Evolutionary conservation across 2,888 invertebrate species (phyloP).

Genomic region (Apoda limacodes): DNA sequence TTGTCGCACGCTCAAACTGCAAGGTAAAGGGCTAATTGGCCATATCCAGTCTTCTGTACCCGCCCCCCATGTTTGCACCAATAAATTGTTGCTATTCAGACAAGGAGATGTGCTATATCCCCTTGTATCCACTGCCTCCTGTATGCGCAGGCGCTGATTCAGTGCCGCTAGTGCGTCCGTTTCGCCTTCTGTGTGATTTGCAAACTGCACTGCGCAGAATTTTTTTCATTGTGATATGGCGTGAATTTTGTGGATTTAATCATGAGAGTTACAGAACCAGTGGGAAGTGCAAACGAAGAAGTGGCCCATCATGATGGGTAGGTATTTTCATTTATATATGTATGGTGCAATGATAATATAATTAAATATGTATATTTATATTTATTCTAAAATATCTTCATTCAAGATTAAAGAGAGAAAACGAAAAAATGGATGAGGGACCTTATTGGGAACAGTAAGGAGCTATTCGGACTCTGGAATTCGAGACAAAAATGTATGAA

Average conservation of each 20-base stretch:
- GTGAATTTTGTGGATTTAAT: slow-evolving; percentile 18
- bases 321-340: slow-evolving; percentile 20
- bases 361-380: no score
- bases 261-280: slow-evolving; percentile 28
- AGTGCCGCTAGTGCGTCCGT: slow-evolving; percentile 31
- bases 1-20: no score
- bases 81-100: slow-evolving; percentile 60
- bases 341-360: no score
- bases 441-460: no score
- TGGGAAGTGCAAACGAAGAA: slow-evolving; percentile 20
- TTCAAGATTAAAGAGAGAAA: no score
- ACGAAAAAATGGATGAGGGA: no score
- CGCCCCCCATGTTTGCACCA: slow-evolving; percentile 51
- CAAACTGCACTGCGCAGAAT: slow-evolving; percentile 14
- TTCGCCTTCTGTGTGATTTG: slow-evolving; percentile 25
- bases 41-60: slow-evolving; percentile 49
- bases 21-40: no score
- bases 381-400: no score
- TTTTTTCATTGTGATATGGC: slow-evolving; percentile 9
- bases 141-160: slow-evolving; percentile 26
- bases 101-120: slow-evolving; percentile 44
- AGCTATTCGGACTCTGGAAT: no score
- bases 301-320: slow-evolving; percentile 14
- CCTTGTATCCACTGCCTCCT: slow-evolving; percentile 48
- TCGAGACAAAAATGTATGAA: no score